These are phyloP conservation scores for Hypena proboscidalis DNA, from an alignment of 2,888 invertebrate species.

Conservation along the genomic window DNA sequence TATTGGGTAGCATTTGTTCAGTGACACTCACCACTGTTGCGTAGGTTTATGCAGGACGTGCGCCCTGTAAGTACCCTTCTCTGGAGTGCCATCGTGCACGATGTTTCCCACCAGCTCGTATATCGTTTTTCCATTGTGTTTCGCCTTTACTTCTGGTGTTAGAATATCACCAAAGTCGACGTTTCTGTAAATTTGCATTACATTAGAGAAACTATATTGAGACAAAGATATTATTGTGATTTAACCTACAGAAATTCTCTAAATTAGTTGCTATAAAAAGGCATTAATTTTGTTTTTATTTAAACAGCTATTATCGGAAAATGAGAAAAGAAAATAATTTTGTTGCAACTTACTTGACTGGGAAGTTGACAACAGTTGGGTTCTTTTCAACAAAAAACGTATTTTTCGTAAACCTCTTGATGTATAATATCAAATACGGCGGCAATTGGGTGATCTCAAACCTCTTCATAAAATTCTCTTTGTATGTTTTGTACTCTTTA, in stretches of 20 bases:
- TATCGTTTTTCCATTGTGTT: conserved; percentile 91
- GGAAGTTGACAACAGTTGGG: conserved; percentile 99
- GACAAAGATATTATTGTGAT: too few species aligned
- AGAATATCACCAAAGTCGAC: conserved; percentile 98
- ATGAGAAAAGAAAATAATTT: too few species aligned
- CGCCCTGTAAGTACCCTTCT: conserved; percentile 96
- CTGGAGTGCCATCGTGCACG: conserved; percentile 98
- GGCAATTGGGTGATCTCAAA: conserved; percentile 98
- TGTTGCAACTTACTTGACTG: conserved; percentile 98
- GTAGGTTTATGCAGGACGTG: conserved; percentile 96
- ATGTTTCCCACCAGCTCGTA: conserved; percentile 99
- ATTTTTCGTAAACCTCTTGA: conserved; percentile 99
- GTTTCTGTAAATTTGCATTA: conserved; percentile 87
- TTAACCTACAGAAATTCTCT: too few species aligned
- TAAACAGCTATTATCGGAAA: too few species aligned
- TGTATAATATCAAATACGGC: conserved; percentile 97
- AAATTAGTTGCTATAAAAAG: too few species aligned
- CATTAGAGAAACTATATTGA: too few species aligned
- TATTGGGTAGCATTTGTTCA: too few species aligned
- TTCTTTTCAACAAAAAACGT: conserved; percentile 99
- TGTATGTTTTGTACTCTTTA: conserved; percentile 99
- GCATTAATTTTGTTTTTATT: too few species aligned
- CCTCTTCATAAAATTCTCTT: conserved; percentile 98
- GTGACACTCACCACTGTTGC: conserved; percentile 88
- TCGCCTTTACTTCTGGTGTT: conserved; percentile 92